A percentile compares a stretch with the other conserved stretches of the same genome.
phyloP scores from a whole-genome alignment of 2,888 invertebrate genomes.

The Himalopsyche anomala region DNA sequence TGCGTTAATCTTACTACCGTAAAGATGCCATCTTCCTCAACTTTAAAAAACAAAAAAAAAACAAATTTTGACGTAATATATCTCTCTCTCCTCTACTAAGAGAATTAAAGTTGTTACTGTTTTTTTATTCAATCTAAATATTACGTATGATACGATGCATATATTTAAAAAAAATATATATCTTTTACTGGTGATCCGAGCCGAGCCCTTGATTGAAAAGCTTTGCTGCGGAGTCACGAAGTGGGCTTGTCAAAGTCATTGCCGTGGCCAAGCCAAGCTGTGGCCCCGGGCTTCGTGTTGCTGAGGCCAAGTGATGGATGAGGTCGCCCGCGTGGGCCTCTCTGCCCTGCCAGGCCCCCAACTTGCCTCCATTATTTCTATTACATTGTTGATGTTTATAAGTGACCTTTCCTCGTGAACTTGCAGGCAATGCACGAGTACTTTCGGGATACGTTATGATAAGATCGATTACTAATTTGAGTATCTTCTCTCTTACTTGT shows the following conservation, averaged over 20 bases:
- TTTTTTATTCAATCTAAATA: no score
- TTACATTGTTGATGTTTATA: constrained; percentile 26
- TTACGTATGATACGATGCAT: no score
- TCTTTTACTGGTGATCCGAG: not conserved
- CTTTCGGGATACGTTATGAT: not conserved
- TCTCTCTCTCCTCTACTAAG: no score
- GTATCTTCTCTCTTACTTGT: no score
- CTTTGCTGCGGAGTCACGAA: constrained; percentile 52
- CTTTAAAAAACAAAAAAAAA: no score
- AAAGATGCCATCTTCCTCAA: no score
- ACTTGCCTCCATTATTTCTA: not conserved
- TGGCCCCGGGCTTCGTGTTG: constrained; percentile 38
- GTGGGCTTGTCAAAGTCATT: constrained; percentile 56
- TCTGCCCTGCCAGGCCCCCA: constrained; percentile 1
- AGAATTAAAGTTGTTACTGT: no score
- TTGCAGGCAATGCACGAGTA: not conserved
- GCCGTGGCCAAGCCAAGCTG: constrained; percentile 49
- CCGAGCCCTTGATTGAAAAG: constrained; percentile 7
- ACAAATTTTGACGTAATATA: no score
- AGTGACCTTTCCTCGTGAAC: constrained; percentile 9
- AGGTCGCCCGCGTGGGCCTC: constrained; percentile 33
- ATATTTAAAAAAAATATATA: no score
- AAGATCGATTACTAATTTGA: no score
- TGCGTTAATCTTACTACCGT: no score
- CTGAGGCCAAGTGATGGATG: constrained; percentile 34